Evolutionary conservation across 2,113 vertebrate species (phyloP), one percentile per base, ranked within the genome.

Genomic region (Tragelaphus strepsiceros): DNA sequence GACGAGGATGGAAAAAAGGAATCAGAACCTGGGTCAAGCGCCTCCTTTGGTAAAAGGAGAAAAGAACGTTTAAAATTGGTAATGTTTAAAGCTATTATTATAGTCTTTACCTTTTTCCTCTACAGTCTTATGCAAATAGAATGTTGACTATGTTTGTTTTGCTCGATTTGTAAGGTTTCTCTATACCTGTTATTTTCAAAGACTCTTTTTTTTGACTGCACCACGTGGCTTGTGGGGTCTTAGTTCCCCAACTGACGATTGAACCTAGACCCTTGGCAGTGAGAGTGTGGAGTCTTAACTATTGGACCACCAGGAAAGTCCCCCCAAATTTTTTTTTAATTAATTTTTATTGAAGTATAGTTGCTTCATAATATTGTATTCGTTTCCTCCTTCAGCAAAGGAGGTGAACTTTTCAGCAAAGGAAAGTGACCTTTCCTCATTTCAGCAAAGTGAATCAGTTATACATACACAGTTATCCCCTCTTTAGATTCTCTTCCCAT

Each of bases 31-130:
- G 99, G 99, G 95, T 99, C 99, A 58, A 99, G 99, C 32, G 99
- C 99, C 95, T 99, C 99, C 26, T 99, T 99, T 5, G 98, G 99
- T 94, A 99, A 99, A 97, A 99, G 99, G 97, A 99, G 99, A 98
- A 99, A 99, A 97, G 99, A 99, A 97, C 99, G 99, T 62, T 98
- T 99, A 96, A 99, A 99, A 98, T 94, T 99, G 99, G 99, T 99
- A 99, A 99, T 99, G 97, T 88, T 90, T 61, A 95, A 95, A 96
- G 96, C 82, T 91, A 85, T 39, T 89, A 43, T 62, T 58, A 62
- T 39, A 94, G 26, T 97, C 88, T 96, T 94, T 90, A 86, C 35
- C 19, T 95, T 97, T 90, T 86, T 64, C 39, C 94, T 95, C 24
- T 96, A 7, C 30, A 94, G 85, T 24, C 56, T 56, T 95, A 89